Evolutionary conservation across 35 echinoderm and acorn worm species (phyloP).

Genomic region (Stichopus chloronotus): DNA sequence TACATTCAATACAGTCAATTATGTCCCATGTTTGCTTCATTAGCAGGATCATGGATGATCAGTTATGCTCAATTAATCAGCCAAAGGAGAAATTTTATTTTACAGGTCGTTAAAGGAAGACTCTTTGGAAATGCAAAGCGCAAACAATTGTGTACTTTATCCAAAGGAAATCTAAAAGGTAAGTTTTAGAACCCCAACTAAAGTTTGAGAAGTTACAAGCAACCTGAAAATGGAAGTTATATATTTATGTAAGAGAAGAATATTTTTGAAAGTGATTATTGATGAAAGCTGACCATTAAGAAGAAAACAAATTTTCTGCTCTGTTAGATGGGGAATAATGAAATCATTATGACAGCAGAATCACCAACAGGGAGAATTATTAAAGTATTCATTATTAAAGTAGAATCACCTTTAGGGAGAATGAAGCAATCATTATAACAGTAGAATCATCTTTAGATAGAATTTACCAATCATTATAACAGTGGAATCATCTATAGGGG

Average conservation of each 20-base stretch:
- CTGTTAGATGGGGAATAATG: background rate
- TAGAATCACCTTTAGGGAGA: too few relatives aligned
- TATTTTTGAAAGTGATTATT: background rate
- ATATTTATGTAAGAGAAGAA: background rate
- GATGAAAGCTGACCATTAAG: background rate
- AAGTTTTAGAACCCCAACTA: too few relatives aligned
- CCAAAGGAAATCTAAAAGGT: background rate
- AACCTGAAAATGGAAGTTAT: background rate
- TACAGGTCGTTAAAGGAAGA: background rate
- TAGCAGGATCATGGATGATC: background rate
- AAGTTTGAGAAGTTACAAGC: too few relatives aligned
- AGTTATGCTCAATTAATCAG: background rate
- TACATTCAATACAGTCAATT: too few relatives aligned
- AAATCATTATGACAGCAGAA: background rate
- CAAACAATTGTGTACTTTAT: background rate
- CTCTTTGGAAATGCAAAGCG: conserved; percentile 5
- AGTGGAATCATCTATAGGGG: too few relatives aligned
- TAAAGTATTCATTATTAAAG: too few relatives aligned
- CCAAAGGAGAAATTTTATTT: background rate
- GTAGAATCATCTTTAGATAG: too few relatives aligned
- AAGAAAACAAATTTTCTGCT: background rate
- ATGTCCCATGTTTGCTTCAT: background rate
- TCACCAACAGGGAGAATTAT: too few relatives aligned
- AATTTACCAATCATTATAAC: too few relatives aligned
- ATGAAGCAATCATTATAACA: too few relatives aligned